phyloP scores from a whole-genome alignment of 2,888 invertebrate genomes.

The Zele albiditarsus region DNA sequence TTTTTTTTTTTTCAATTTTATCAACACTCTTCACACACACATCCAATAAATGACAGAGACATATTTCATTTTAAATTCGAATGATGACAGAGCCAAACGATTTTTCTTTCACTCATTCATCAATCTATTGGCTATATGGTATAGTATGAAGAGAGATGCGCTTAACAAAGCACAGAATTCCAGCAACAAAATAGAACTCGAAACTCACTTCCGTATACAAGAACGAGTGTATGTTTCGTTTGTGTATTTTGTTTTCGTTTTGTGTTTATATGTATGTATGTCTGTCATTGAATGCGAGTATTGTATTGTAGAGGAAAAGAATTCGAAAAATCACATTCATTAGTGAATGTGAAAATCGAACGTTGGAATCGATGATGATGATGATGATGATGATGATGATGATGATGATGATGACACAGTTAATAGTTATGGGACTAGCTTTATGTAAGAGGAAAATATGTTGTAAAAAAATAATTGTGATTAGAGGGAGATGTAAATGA shows the following conservation, averaged over 20 bases:
- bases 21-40: too few relatives aligned
- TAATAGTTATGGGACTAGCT: too few relatives aligned
- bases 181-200: not conserved
- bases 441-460: too few relatives aligned
- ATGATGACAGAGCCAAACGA: not conserved
- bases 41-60: not conserved
- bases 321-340: not conserved
- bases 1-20: too few relatives aligned
- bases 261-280: not conserved
- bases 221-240: not conserved
- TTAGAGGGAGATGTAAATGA: too few relatives aligned
- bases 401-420: too few relatives aligned
- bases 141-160: not conserved
- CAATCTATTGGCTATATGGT: not conserved
- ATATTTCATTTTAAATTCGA: not conserved
- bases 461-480: too few relatives aligned
- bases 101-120: not conserved
- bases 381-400: too few relatives aligned
- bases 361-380: too few relatives aligned
- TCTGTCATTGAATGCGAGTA: not conserved
- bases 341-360: not conserved
- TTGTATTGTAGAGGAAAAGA: not conserved
- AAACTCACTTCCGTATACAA: not conserved
- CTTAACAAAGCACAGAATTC: not conserved
- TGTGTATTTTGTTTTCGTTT: too few relatives aligned